Conservation (phyloP, 1,140 invertebrate species). For the Uloborus diversus region DNA sequence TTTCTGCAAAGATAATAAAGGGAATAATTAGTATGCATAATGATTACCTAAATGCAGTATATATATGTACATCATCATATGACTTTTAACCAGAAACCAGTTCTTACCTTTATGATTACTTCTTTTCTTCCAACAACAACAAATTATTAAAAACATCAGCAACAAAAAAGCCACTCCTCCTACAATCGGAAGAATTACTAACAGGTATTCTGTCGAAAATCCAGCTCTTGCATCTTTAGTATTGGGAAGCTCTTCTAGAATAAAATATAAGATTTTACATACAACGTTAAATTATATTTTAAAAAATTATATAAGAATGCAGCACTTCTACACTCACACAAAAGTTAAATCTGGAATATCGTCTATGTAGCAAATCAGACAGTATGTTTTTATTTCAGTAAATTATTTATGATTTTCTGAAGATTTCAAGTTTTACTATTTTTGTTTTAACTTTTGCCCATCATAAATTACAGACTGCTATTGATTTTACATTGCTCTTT, state of each 20-base stretch:
- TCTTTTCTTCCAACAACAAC: constrained; percentile 81
- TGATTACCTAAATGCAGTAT: constrained; percentile 9
- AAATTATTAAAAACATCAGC: constrained; percentile 75
- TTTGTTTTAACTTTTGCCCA: too few species aligned
- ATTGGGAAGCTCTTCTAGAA: constrained; percentile 78
- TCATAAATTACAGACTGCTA: too few species aligned
- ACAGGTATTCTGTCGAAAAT: constrained; percentile 78
- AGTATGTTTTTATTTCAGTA: too few species aligned
- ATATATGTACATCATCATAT: constrained; percentile 13
- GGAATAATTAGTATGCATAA: neutral
- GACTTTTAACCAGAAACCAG: too few species aligned
- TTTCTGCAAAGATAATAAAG: constrained; percentile 61
- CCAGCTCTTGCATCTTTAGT: constrained; percentile 77
- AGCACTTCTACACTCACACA: too few species aligned
- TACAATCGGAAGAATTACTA: constrained; percentile 70
- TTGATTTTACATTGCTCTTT: too few species aligned
- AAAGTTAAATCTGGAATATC: too few species aligned
- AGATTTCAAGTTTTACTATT: neutral
- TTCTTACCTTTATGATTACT: constrained; percentile 78
- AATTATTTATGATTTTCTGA: neutral
- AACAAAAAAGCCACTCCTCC: constrained; percentile 34
- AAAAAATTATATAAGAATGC: too few species aligned
- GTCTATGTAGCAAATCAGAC: too few species aligned
- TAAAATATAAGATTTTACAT: too few species aligned
- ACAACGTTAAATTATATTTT: too few species aligned